A percentile compares a stretch with the other conserved stretches of the same genome.
phyloP scores from a whole-genome alignment of 2,797 vertebrate genomes.

The Sciaenops ocellatus region DNA sequence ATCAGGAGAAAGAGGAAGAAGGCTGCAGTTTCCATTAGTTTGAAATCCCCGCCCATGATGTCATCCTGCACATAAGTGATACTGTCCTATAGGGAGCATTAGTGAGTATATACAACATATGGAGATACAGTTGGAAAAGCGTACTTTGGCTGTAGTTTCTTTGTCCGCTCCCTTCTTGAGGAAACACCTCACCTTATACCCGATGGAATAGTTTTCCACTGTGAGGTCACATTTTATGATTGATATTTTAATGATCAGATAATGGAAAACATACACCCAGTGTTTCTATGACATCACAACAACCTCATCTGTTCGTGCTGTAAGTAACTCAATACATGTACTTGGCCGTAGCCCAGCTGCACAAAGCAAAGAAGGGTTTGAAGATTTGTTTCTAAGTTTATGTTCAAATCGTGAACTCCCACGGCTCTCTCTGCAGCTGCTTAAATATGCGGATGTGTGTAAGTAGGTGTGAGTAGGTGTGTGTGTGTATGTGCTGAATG shows the following conservation, averaged over 20 bases:
- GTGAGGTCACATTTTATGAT: conserved; percentile 44
- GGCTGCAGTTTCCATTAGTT: conserved; percentile 37
- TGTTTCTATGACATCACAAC: conserved; percentile 73
- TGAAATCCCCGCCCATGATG: conserved; percentile 42
- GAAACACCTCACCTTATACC: conserved; percentile 15
- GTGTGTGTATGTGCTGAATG: conserved; percentile 42
- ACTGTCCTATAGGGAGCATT: conserved; percentile 16
- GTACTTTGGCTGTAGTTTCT: neutral
- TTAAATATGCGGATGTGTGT: conserved; percentile 69
- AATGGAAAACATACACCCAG: conserved; percentile 58
- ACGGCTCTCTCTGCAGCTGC: conserved; percentile 64
- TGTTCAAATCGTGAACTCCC: conserved; percentile 64
- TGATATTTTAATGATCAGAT: conserved; percentile 56
- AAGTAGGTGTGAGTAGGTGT: conserved; percentile 64
- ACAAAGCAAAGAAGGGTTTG: conserved; percentile 45
- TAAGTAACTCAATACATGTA: conserved; percentile 59
- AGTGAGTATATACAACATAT: neutral
- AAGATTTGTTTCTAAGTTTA: conserved; percentile 68
- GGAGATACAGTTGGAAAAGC: neutral
- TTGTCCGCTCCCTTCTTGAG: conserved; percentile 17
- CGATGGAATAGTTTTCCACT: conserved; percentile 31
- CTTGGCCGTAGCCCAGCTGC: conserved; percentile 54
- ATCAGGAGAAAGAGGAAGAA: conserved; percentile 24
- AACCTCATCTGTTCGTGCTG: conserved; percentile 53
- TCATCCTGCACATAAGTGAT: conserved; percentile 7